Evolutionary conservation across 2,113 vertebrate genomes (phyloP).

Genomic region (Balaeniceps rex): DNA sequence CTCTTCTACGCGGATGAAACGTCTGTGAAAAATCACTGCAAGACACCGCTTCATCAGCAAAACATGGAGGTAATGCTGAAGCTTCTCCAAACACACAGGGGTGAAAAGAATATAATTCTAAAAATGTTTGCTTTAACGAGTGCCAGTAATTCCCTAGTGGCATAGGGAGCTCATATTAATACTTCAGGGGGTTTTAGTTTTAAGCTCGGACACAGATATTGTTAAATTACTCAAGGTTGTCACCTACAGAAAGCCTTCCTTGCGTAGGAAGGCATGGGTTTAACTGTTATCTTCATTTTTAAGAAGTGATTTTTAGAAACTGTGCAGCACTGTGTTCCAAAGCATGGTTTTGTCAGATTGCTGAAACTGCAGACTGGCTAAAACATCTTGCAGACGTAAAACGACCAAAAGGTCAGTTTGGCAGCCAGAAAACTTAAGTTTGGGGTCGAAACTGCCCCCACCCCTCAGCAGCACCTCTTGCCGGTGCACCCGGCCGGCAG

Average conservation of each 20-base stretch:
- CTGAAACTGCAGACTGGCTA: too few species aligned
- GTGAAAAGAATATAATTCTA: rapidly evolving
- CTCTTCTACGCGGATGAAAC: constrained; percentile 76
- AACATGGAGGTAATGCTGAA: constrained; percentile 70
- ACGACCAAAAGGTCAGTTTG: background rate
- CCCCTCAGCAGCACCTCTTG: too few species aligned
- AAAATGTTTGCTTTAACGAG: rapidly evolving
- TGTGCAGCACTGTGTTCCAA: too few species aligned
- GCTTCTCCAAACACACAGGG: background rate
- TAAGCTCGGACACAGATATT: background rate
- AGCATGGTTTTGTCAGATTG: background rate
- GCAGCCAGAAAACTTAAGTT: background rate
- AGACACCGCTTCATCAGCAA: constrained; percentile 69
- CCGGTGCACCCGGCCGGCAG: too few species aligned
- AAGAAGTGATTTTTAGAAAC: background rate
- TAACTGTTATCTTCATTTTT: background rate
- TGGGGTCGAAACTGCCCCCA: background rate
- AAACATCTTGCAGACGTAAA: background rate
- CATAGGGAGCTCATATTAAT: rapidly evolving
- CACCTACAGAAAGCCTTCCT: background rate
- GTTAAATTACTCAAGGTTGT: background rate
- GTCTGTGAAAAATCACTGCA: constrained; percentile 78
- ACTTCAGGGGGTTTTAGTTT: rapidly evolving
- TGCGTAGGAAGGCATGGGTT: background rate
- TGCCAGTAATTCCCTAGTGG: background rate